Evolutionary conservation across 1,140 invertebrate genomes (phyloP), one percentile per base, ranked within the genome.

Genomic region (Arctopsyche grandis): DNA sequence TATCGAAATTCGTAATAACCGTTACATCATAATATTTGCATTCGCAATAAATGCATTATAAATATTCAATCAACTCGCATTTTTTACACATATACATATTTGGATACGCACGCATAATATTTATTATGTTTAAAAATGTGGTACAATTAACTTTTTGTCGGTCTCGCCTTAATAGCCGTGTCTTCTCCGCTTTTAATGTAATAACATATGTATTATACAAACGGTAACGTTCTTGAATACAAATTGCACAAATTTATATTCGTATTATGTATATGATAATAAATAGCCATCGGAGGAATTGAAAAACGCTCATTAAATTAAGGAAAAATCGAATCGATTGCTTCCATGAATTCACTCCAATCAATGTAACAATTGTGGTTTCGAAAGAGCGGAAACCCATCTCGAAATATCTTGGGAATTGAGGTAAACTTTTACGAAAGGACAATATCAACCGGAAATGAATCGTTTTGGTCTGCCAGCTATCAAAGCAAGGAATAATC

Each of bases 21-120:
- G 63, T 66, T 66, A 66, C 9, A 66, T 24, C 9, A 26, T 26
- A 26, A 66, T 66, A 66, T 66, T 66, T 66, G 21, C 63, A 66
- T 66, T 66, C 24, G 63, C 63, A 29, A 66, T 66, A 66, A 22
- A 66, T 66, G 63, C 24, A 66, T 66, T 66, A 66, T 66, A 66
- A 66, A 66, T 66, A 66, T 14, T 66, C 24, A 66, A 66, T 66
- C 12, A 66, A 66, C 63, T 24, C 0, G 21, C 1, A 19, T 60
- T 60, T 60, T 60, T 19, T 21, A 7, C n/a, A 63, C 19, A 1
- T 5, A 19, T 5, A 58, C 52, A 58, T 7, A 46, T 46, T 46
- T 46, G 12, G 5, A 46, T 46, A 7, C 12, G 16, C 10, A 52
- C 16, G 16, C 10, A 52, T 52, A 52, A 52, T 52, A 16, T 14